Evolutionary conservation across 1,140 invertebrate species (phyloP).

Genomic region (Atta colombica): DNA sequence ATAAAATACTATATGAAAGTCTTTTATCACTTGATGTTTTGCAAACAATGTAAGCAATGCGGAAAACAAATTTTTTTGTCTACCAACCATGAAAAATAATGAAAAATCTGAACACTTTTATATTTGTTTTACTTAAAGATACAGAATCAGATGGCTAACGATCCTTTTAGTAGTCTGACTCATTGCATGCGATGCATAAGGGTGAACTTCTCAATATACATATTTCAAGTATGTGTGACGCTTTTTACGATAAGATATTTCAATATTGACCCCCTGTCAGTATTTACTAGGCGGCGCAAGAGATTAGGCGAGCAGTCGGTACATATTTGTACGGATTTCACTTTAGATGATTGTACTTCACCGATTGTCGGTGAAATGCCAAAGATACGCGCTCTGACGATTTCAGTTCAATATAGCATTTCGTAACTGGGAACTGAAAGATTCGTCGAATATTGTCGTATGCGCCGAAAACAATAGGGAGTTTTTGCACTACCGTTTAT

Average conservation of each 20-base stretch:
- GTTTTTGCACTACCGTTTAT: too few species aligned
- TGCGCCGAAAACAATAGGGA: neutral
- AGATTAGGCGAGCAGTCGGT: conserved; percentile 79
- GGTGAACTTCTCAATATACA: conserved; percentile 69
- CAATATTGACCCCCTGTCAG: conserved; percentile 83
- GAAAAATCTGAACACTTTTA: too few species aligned
- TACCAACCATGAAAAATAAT: neutral
- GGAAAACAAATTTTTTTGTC: neutral
- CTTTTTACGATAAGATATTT: conserved; percentile 82
- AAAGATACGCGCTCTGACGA: conserved; percentile 53
- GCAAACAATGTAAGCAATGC: neutral
- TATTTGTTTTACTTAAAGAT: neutral
- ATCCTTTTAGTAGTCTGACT: conserved; percentile 73
- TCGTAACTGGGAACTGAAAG: conserved; percentile 3
- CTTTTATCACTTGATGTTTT: neutral
- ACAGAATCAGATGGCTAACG: neutral
- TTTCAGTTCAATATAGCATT: conserved; percentile 61
- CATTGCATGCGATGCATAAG: conserved; percentile 69
- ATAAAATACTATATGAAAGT: neutral
- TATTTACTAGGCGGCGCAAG: conserved; percentile 78
- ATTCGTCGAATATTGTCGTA: conserved; percentile 26
- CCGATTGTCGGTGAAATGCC: conserved; percentile 56
- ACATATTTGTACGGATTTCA: conserved; percentile 82
- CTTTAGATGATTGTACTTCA: conserved; percentile 75
- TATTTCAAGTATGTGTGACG: conserved; percentile 75